Conservation (phyloP, 2,113 vertebrate species). For the Amphilophus citrinellus region DNA sequence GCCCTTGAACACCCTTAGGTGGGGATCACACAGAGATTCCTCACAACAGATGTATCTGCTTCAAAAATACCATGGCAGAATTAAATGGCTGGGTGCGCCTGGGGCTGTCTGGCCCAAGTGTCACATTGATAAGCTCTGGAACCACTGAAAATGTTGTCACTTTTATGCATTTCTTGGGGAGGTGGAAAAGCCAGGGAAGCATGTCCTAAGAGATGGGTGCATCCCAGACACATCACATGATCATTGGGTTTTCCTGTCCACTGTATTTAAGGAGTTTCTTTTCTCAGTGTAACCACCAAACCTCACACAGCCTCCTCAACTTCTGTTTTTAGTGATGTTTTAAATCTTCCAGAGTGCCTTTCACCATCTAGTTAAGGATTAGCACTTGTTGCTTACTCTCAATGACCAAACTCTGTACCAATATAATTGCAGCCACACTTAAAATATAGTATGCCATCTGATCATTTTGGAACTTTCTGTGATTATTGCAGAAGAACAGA, state of each 20-base stretch:
- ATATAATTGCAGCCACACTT: background rate
- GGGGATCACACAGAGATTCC: constrained; percentile 17
- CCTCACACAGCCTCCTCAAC: constrained; percentile 32
- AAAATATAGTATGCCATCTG: background rate
- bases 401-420: background rate
- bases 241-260: background rate
- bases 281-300: constrained; percentile 9
- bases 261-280: constrained; percentile 44
- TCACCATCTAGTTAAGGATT: background rate
- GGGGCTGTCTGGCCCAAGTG: constrained; percentile 21
- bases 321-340: background rate
- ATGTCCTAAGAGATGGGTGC: constrained; percentile 18
- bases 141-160: constrained; percentile 11
- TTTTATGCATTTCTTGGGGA: constrained; percentile 5
- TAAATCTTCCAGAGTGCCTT: constrained; percentile 22
- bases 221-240: constrained; percentile 3
- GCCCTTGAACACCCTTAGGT: constrained; percentile 2
- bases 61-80: constrained; percentile 24
- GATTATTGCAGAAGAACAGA: background rate
- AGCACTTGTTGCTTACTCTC: background rate
- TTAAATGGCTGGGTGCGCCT: constrained; percentile 4
- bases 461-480: background rate
- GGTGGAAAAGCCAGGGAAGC: background rate
- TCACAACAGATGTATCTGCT: background rate
- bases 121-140: constrained; percentile 39